Conservation (phyloP, 2,797 vertebrate genomes). For the Microctenopoma stevenorrisi region DNA sequence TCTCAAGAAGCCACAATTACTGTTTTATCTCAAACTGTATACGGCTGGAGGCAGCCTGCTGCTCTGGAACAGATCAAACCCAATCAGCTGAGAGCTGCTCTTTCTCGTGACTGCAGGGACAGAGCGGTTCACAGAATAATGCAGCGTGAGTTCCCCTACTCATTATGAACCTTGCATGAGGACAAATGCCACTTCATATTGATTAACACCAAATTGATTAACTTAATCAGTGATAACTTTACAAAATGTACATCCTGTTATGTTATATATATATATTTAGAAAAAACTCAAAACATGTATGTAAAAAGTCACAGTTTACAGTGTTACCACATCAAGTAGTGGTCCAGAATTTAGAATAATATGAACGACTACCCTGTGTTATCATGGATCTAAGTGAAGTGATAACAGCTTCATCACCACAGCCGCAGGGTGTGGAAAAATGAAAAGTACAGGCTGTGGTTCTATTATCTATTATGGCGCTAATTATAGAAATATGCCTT, state of each 20-base stretch:
- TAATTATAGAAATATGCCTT: constrained; percentile 76
- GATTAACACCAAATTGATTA: constrained; percentile 26
- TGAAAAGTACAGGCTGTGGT: constrained; percentile 63
- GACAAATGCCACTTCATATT: constrained; percentile 17
- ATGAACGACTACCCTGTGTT: constrained; percentile 53
- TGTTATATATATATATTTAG: constrained; percentile 9
- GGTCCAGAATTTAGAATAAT: constrained; percentile 19
- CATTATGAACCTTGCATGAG: not conserved
- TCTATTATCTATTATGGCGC: constrained; percentile 61
- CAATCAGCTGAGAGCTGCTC: constrained; percentile 22
- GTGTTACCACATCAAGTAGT: constrained; percentile 7
- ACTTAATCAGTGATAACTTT: not conserved
- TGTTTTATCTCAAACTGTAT: constrained; percentile 26
- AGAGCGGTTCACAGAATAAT: not conserved
- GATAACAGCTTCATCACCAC: constrained; percentile 62
- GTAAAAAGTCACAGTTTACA: constrained; percentile 12
- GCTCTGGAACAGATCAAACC: constrained; percentile 61
- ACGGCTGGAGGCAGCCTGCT: constrained; percentile 22
- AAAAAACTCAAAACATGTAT: constrained; percentile 12
- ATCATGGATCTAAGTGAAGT: constrained; percentile 63
- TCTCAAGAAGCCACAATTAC: constrained; percentile 21
- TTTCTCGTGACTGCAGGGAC: constrained; percentile 30
- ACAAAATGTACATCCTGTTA: not conserved
- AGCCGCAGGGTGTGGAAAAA: constrained; percentile 60
- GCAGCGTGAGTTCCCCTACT: not conserved